phyloP scores from a whole-genome alignment of 2,113 vertebrate genomes.

The Piaya cayana region DNA sequence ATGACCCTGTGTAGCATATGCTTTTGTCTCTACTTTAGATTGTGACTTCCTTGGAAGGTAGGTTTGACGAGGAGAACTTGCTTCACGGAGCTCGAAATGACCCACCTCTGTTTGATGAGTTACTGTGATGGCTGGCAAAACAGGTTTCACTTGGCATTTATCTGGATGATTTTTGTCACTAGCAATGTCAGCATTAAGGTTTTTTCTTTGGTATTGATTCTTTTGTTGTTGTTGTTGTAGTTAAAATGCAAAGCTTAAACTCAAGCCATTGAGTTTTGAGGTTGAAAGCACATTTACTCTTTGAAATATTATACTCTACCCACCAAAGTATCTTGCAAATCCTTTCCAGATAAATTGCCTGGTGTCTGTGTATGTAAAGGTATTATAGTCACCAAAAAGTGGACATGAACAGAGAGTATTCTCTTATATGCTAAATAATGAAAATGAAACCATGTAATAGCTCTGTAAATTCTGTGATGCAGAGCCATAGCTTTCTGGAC shows the following conservation, averaged over 20 bases:
- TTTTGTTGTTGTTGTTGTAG: neutral
- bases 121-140: neutral
- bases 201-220: neutral
- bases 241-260: neutral
- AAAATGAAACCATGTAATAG: no score
- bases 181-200: neutral
- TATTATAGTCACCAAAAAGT: neutral
- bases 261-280: neutral
- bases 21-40: neutral
- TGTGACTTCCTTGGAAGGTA: neutral
- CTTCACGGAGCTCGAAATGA: neutral
- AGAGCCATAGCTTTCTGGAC: neutral
- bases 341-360: neutral
- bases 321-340: neutral
- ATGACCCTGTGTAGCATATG: neutral
- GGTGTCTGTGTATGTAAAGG: neutral
- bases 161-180: neutral
- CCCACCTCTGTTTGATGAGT: neutral
- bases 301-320: neutral
- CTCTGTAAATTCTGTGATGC: neutral
- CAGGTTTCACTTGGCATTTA: fast-evolving
- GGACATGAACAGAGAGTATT: neutral
- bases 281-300: neutral
- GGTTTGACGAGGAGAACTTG: neutral
- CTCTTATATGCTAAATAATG: neutral